phyloP scores from a whole-genome alignment of 2,888 invertebrate species.

The Lithophane socia region DNA sequence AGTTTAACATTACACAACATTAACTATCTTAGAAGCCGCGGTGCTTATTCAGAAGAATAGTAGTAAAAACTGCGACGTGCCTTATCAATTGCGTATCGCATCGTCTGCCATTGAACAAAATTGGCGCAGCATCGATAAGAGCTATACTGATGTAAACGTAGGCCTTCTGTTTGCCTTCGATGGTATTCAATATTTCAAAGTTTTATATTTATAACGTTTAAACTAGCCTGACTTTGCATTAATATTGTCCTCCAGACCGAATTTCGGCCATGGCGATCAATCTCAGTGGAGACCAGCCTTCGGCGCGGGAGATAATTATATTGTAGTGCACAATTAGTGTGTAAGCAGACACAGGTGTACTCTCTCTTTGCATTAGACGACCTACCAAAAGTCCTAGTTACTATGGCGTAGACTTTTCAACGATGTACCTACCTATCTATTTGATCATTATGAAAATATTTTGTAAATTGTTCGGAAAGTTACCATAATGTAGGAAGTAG shows the following conservation, averaged over 20 bases:
- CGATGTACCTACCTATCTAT: not conserved
- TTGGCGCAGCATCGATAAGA: constrained; percentile 54
- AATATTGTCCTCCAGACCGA: not conserved
- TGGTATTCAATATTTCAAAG: not conserved
- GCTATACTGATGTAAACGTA: not conserved
- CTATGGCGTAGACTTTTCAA: not conserved
- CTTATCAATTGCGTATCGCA: constrained; percentile 48
- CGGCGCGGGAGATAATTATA: no score
- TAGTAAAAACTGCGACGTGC: constrained; percentile 40
- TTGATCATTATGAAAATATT: not conserved
- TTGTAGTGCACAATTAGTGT: no score
- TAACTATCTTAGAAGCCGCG: constrained; percentile 10
- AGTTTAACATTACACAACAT: constrained; percentile 41
- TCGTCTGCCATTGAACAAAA: constrained; percentile 49
- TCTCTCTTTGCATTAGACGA: not conserved
- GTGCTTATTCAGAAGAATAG: not conserved
- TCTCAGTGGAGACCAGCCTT: no score
- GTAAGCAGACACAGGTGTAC: no score
- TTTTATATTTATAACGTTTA: not conserved
- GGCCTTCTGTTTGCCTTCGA: not conserved
- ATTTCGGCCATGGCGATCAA: no score
- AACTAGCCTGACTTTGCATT: not conserved
- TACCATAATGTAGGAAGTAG: not conserved
- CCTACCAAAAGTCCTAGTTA: not conserved
- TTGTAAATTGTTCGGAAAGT: not conserved